A percentile compares a stretch with the other conserved stretches of the same genome.
Evolutionary conservation across 2,888 invertebrate species (phyloP).

Genomic region (Mongoloraphidia duomilia): DNA sequence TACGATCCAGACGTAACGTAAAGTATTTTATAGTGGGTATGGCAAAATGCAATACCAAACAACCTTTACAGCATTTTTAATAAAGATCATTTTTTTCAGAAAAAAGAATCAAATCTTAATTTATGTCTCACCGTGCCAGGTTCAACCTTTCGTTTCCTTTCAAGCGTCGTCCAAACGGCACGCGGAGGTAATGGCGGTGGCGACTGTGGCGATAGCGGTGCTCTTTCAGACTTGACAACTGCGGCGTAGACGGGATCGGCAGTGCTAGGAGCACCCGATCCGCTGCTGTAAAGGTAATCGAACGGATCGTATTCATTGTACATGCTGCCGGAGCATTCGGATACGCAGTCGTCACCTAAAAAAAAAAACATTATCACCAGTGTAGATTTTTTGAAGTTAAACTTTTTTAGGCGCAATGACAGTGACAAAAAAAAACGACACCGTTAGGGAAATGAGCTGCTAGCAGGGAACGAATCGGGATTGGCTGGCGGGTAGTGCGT

Average conservation of each 20-base stretch:
- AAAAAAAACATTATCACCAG: constrained; percentile 34
- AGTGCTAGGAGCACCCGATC: constrained; percentile 44
- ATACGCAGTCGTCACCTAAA: constrained; percentile 36
- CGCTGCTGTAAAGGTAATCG: constrained; percentile 53
- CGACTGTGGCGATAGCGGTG: constrained; percentile 30
- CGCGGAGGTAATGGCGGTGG: constrained; percentile 43
- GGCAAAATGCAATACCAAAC: too few relatives aligned
- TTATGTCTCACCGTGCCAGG: constrained; percentile 24
- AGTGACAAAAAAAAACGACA: too few relatives aligned
- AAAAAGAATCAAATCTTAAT: constrained; percentile 2
- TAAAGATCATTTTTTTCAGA: too few relatives aligned
- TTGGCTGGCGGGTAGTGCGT: too few relatives aligned
- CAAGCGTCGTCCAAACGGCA: constrained; percentile 34
- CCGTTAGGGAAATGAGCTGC: too few relatives aligned
- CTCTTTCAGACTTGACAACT: constrained; percentile 41
- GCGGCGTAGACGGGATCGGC: constrained; percentile 57
- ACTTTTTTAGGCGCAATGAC: too few relatives aligned
- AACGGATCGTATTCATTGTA: constrained; percentile 69
- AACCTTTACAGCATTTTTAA: too few relatives aligned
- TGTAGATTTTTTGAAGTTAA: constrained; percentile 17
- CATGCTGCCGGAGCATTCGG: constrained; percentile 46
- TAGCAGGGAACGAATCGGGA: too few relatives aligned
- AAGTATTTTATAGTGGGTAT: too few relatives aligned
- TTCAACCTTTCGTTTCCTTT: constrained; percentile 29
- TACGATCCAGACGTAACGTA: too few relatives aligned